Conservation (phyloP, 53 echinoderm and acorn worm genomes). For the Luidia sarsii region DNA sequence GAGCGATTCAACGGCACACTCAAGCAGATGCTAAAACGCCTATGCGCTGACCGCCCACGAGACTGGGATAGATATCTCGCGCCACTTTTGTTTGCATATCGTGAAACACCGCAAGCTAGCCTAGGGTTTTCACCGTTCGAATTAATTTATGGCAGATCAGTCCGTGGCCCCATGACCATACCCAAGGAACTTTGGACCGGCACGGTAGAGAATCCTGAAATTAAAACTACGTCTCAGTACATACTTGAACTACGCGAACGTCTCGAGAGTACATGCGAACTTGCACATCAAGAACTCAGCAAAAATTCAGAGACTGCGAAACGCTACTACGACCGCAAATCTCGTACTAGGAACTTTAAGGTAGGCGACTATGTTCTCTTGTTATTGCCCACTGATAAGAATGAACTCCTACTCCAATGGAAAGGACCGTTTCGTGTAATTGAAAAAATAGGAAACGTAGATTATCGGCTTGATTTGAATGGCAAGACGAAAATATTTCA, state of each 20-base stretch:
- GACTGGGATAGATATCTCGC: conserved; percentile 54
- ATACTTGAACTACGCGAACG: conserved; percentile 37
- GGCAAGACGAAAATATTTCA: conserved; percentile 10
- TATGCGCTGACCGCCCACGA: conserved; percentile 44
- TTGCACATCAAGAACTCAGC: conserved; percentile 18
- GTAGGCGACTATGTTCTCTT: conserved; percentile 61
- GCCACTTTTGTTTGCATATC: conserved; percentile 33
- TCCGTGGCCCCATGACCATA: conserved; percentile 55
- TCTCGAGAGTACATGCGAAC: conserved; percentile 31
- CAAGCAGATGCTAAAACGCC: conserved; percentile 52
- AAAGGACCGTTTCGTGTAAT: conserved; percentile 38
- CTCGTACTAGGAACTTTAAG: not conserved
- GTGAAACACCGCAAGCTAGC: conserved; percentile 34
- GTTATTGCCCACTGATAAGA: conserved; percentile 57
- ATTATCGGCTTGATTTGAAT: conserved; percentile 18
- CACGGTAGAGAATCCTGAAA: conserved; percentile 7
- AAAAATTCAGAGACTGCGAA: not conserved
- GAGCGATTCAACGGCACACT: conserved; percentile 52
- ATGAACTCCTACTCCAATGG: conserved; percentile 45
- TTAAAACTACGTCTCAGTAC: conserved; percentile 52
- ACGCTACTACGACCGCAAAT: not conserved
- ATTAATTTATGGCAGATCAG: conserved; percentile 30
- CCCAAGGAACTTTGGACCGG: conserved; percentile 54
- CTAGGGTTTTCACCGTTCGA: conserved; percentile 57
- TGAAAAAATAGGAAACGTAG: conserved; percentile 15